phyloP scores from a whole-genome alignment of 1,140 invertebrate genomes.

The Lordiphosa clarofinis region DNA sequence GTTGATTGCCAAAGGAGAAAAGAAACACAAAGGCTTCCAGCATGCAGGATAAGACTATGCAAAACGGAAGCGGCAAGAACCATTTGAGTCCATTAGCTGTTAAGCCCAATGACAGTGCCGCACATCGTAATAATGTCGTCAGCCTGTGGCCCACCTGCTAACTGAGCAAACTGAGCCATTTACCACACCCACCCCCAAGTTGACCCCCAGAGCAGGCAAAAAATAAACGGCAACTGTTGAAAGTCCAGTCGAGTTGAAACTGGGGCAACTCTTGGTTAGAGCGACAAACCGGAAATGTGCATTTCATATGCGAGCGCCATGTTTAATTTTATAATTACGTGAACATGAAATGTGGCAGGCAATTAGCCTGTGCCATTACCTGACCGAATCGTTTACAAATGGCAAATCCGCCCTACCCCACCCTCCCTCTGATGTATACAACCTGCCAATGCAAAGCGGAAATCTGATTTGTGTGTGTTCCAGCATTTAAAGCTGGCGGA shows the following conservation, averaged over 20 bases:
- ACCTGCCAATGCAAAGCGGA: constrained; percentile 42
- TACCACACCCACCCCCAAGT: constrained; percentile 2
- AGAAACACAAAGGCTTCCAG: constrained; percentile 13
- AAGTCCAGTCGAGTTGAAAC: constrained; percentile 9
- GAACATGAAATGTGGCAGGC: constrained; percentile 1
- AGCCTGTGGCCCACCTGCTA: constrained; percentile 41
- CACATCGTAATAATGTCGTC: constrained; percentile 59
- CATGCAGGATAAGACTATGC: constrained; percentile 8
- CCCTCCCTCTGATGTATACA: constrained; percentile 7
- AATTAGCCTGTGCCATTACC: constrained; percentile 31
- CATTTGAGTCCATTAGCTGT: constrained; percentile 70
- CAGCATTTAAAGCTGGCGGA: constrained; percentile 33
- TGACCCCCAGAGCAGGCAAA: constrained; percentile 22
- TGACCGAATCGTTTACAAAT: constrained; percentile 13
- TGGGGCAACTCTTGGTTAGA: too few species aligned
- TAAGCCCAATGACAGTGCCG: constrained; percentile 54
- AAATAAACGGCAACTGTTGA: constrained; percentile 52
- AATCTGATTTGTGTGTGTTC: constrained; percentile 61
- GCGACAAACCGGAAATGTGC: constrained; percentile 43
- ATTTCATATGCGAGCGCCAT: constrained; percentile 49
- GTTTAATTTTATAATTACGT: constrained; percentile 62
- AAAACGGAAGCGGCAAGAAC: constrained; percentile 39
- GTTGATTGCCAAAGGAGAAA: constrained; percentile 28
- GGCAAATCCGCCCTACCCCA: background rate
- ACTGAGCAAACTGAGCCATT: constrained; percentile 40